Base-by-base conservation (phyloP, 92 coral and sea anemone species). In the Actinernus sp. region DNA sequence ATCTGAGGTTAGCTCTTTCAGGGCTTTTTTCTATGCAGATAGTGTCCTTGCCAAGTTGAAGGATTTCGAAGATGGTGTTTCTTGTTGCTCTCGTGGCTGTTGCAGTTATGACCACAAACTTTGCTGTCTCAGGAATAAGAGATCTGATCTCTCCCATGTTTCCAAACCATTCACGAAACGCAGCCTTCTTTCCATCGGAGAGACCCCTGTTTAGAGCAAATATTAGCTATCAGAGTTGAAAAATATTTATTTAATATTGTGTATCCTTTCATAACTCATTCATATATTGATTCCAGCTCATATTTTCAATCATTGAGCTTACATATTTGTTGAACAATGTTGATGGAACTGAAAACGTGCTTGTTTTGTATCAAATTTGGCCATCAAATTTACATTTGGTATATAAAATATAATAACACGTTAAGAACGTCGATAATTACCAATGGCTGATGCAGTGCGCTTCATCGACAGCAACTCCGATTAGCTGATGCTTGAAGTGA, bases 111-210 rank as follows among this genome's bases (percentile, higher is more conserved):
- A 34, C 41, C 6, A 34, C 41, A 6, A 34, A 34, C 8, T 34
- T 34, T 34, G 41, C 14, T 34, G 41, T 6, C 41, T 34, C 14
- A 34, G 6, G 6, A 34, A 34, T 6, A 34, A 34, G 41, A 14
- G 41, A 34, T 34, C 14, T 34, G 41, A 34, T 34, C 41, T 34
- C 41, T 34, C 41, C 72, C 41, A 34, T 34, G 41, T 34, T 34
- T 34, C 41, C 41, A 34, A 34, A 34, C 41, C 41, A 34, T 34
- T 34, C 41, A 6, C 41, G 6, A 14, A 34, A 34, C 6, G 41
- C 41, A 34, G 14, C 41, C 41, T 14, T 34, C 41, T 14, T 34
- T 34, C 41, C 41, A 34, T 34, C 41, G 6, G 14, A 34, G 41
- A 34, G 41, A 6, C 41, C 41, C 41, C 41, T 34, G 14, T 34